Conservation (phyloP, 1,140 invertebrate species). For the Ridgeia piscesae region DNA sequence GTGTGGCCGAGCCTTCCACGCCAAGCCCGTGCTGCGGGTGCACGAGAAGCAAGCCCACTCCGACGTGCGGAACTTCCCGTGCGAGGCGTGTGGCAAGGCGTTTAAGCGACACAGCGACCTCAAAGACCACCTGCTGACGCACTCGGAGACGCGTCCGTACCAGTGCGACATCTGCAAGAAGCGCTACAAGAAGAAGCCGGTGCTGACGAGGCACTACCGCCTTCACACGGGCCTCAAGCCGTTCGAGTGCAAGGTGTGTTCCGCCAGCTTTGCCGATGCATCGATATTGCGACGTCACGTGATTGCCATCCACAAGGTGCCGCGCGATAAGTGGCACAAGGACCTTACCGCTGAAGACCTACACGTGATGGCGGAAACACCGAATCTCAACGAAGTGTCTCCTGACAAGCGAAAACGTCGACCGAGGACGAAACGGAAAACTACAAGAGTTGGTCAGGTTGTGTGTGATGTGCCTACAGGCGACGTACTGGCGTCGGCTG, state of each 20-base stretch:
- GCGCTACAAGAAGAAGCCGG: not conserved
- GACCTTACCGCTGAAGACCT: not conserved
- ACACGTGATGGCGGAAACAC: not conserved
- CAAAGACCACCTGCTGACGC: conserved; percentile 13
- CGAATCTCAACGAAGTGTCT: not conserved
- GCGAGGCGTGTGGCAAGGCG: not conserved
- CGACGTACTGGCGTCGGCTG: not conserved
- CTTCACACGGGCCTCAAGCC: not conserved
- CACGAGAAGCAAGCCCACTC: not conserved
- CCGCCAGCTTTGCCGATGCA: not conserved
- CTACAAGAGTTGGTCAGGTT: not conserved
- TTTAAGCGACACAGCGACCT: not conserved
- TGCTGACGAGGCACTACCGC: not conserved
- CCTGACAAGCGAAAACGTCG: not conserved
- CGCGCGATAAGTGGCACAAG: not conserved
- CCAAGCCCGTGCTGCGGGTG: not conserved
- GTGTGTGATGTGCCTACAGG: not conserved
- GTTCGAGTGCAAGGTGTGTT: not conserved
- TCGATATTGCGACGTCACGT: not conserved
- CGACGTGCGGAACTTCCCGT: not conserved
- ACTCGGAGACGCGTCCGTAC: not conserved
- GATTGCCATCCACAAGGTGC: not conserved
- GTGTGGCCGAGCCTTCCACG: not conserved
- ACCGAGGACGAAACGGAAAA: not conserved
- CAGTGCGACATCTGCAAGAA: conserved; percentile 12